A percentile compares a stretch with the other conserved stretches of the same genome.
These are phyloP conservation scores for Gobionotothen gibberifrons DNA, from an alignment of 2,797 vertebrate species.

Conservation along the genomic window DNA sequence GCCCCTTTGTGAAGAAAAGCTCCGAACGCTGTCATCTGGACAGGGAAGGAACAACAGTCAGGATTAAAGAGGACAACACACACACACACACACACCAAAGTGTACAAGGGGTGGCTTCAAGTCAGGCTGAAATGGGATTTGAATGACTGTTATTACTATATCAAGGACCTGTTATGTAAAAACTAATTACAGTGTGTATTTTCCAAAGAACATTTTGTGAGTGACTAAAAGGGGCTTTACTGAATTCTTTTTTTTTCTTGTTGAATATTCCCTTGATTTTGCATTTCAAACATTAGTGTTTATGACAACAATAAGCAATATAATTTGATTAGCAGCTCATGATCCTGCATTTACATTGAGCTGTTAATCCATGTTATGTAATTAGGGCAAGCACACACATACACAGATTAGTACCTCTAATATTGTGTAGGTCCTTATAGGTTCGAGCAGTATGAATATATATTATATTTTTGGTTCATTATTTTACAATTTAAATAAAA, in stretches of 20 bases:
- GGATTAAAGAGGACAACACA: not conserved
- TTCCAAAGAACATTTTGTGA: not conserved
- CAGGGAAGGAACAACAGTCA: constrained; percentile 53
- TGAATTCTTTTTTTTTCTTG: not conserved
- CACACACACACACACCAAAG: not conserved
- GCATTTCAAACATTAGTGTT: not conserved
- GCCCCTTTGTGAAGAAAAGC: constrained; percentile 98
- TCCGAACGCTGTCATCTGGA: constrained; percentile 97
- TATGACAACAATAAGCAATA: not conserved
- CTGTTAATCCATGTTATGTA: not conserved
- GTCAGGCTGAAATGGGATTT: constrained; percentile 4
- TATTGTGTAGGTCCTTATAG: not conserved
- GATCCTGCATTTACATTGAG: not conserved
- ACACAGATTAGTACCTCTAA: not conserved
- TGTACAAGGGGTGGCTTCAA: not conserved
- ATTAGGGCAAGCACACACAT: not conserved
- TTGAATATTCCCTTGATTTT: not conserved
- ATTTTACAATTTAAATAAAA: not conserved
- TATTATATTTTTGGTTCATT: not conserved
- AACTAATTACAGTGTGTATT: not conserved
- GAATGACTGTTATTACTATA: not conserved
- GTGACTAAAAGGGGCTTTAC: not conserved
- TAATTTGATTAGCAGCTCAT: constrained; percentile 3
- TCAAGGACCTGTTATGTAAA: not conserved
- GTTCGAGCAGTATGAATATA: not conserved